Percentiles rank a stretch among this genome's conserved stretches.
Evolutionary conservation across 2,797 vertebrate genomes (phyloP).

Genomic region (Atherinosoma microstoma): DNA sequence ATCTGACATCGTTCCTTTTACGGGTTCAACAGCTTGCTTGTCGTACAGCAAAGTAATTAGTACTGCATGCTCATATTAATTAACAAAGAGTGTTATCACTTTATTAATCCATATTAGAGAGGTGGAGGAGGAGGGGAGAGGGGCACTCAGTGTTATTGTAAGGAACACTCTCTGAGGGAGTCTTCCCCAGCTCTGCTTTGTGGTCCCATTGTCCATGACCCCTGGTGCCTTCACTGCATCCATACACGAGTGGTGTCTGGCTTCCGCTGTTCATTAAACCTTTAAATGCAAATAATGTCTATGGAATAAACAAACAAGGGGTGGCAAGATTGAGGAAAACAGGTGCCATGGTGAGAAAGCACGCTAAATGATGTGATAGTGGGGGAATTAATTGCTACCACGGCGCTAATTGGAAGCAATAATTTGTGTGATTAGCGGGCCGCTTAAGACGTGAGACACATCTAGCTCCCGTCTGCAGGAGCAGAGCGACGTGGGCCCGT

Average conservation of each 20-base stretch:
- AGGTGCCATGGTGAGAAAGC: conserved; percentile 98
- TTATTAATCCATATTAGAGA: conserved; percentile 93
- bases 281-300: conserved; percentile 97
- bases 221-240: conserved; percentile 57
- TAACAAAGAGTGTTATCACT: conserved; percentile 94
- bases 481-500: conserved; percentile 16
- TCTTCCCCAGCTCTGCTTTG: conserved; percentile 74
- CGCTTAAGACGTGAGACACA: conserved; percentile 96
- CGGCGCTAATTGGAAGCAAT: conserved; percentile 99
- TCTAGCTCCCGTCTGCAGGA: conserved; percentile 74
- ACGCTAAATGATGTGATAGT: conserved; percentile 98
- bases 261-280: conserved; percentile 91
- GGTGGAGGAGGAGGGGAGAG: conserved; percentile 59
- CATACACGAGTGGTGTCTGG: conserved; percentile 79
- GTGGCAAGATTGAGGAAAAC: conserved; percentile 91
- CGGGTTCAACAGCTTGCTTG: conserved; percentile 88
- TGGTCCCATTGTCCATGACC: conserved; percentile 58
- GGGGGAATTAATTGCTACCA: conserved; percentile 99
- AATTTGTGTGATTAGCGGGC: conserved; percentile 99
- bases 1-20: conserved; percentile 79
- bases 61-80: conserved; percentile 95
- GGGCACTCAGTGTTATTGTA: conserved; percentile 34
- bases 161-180: conserved; percentile 86
- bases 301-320: conserved; percentile 97
- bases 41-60: conserved; percentile 94